Evolutionary conservation across 2,113 vertebrate genomes (phyloP).

Genomic region (Scatophagus argus): DNA sequence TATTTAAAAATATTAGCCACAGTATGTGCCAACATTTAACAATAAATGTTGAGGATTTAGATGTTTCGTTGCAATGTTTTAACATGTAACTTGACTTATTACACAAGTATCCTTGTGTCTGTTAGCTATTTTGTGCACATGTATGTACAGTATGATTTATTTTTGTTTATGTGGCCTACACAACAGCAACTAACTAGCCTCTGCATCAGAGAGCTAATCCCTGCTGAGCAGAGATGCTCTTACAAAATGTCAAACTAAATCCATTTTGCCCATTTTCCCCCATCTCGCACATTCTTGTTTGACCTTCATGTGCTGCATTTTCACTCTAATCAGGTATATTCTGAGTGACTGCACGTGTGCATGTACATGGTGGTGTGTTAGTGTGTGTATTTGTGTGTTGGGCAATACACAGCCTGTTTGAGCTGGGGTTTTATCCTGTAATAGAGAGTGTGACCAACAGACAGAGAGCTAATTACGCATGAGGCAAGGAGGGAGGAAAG

Average conservation of each 20-base stretch:
- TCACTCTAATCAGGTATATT: conserved; percentile 34
- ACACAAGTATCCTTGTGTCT: background rate
- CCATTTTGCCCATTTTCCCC: conserved; percentile 21
- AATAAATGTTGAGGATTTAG: background rate
- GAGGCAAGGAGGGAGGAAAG: conserved; percentile 7
- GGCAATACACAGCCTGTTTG: conserved; percentile 18
- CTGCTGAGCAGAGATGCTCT: conserved; percentile 45
- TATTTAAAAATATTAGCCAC: background rate
- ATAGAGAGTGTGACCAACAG: conserved; percentile 41
- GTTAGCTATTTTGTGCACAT: background rate
- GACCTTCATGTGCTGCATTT: conserved; percentile 34
- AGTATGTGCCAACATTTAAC: background rate
- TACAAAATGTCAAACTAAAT: conserved; percentile 73
- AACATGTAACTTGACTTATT: background rate
- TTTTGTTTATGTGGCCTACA: conserved; percentile 34
- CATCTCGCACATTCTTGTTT: conserved; percentile 1
- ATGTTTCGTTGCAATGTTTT: background rate
- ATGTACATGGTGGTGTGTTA: background rate
- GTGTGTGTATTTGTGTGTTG: background rate
- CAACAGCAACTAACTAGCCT: conserved; percentile 46
- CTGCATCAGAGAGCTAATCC: conserved; percentile 54
- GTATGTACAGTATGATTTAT: background rate
- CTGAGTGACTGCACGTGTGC: background rate
- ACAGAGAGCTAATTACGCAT: conserved; percentile 63
- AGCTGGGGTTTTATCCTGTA: conserved; percentile 36